Percentiles rank a stretch among this genome's conserved stretches.
Conservation (phyloP, 2,113 vertebrate species). For the Nansenia antarctica region DNA sequence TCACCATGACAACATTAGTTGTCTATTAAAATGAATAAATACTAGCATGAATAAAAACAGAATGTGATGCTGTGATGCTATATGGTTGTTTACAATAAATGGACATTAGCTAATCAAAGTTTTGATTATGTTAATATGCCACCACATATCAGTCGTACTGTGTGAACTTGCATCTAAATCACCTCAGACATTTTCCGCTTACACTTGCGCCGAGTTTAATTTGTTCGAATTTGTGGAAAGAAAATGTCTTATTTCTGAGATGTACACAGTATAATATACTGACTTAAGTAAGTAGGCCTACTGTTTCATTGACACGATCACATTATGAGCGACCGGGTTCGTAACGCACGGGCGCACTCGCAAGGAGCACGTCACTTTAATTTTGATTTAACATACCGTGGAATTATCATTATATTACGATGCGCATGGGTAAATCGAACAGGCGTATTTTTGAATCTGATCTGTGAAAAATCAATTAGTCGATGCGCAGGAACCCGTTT, state of each 20-base stretch:
- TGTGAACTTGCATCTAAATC: no score
- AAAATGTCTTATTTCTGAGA: conserved; percentile 29
- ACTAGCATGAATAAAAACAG: no score
- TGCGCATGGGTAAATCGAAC: conserved; percentile 56
- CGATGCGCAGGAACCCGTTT: conserved; percentile 53
- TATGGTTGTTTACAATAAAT: no score
- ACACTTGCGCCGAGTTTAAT: no score
- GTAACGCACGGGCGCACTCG: conserved; percentile 23
- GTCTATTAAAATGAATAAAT: no score
- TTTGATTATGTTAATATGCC: no score
- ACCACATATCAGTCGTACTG: no score
- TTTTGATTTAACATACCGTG: conserved; percentile 58
- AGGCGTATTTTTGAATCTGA: conserved; percentile 46
- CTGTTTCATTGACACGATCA: conserved; percentile 47
- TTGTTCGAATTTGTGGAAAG: no score
- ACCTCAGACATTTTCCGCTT: no score
- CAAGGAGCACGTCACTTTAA: conserved; percentile 56
- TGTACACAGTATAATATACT: conserved; percentile 42
- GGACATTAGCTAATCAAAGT: no score
- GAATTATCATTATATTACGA: conserved; percentile 34
- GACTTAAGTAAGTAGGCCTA: conserved; percentile 35
- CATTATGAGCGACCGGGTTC: conserved; percentile 31
- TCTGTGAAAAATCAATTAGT: conserved; percentile 70
- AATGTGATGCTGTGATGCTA: no score
- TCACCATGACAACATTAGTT: no score